A percentile compares a stretch with the other conserved stretches of the same genome.
phyloP scores from a whole-genome alignment of 1,140 invertebrate species.

The Solen grandis region DNA sequence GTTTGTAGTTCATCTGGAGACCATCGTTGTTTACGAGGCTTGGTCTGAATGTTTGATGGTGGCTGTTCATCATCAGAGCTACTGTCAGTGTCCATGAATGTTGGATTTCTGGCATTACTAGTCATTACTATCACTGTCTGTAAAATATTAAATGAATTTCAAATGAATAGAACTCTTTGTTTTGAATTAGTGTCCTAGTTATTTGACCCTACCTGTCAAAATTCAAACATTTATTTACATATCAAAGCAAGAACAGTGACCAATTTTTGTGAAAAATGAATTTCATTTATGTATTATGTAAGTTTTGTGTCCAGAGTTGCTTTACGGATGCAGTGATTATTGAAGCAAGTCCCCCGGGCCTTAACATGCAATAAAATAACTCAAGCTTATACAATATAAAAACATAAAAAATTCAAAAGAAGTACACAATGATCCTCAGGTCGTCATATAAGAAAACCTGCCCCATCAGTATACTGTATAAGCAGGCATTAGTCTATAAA shows the following conservation, averaged over 20 bases:
- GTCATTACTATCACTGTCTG: slow-evolving; percentile 23
- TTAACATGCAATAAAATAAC: slow-evolving; percentile 20
- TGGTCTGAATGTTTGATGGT: slow-evolving; percentile 16
- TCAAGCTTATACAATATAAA: neutral
- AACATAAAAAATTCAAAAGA: slow-evolving; percentile 8
- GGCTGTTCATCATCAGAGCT: too few species aligned
- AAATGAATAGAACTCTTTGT: slow-evolving; percentile 8
- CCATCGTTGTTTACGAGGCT: slow-evolving; percentile 18
- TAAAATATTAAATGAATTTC: neutral
- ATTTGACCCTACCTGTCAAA: neutral
- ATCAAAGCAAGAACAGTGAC: slow-evolving; percentile 20
- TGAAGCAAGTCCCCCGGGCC: slow-evolving; percentile 13
- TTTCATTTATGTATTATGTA: slow-evolving; percentile 11
- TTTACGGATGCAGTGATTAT: slow-evolving; percentile 18
- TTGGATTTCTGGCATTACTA: slow-evolving; percentile 6
- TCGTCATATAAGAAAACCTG: too few species aligned
- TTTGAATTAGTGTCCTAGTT: too few species aligned
- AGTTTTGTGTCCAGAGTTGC: too few species aligned
- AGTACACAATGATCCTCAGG: slow-evolving; percentile 14
- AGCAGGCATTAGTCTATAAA: too few species aligned
- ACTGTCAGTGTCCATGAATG: too few species aligned
- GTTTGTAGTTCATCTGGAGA: slow-evolving; percentile 25
- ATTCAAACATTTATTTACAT: neutral
- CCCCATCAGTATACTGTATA: too few species aligned
- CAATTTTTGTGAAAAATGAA: slow-evolving; percentile 10